A percentile compares a stretch with the other conserved stretches of the same genome.
Evolutionary conservation across 2,797 vertebrate genomes (phyloP).

Genomic region (Anableps anableps): DNA sequence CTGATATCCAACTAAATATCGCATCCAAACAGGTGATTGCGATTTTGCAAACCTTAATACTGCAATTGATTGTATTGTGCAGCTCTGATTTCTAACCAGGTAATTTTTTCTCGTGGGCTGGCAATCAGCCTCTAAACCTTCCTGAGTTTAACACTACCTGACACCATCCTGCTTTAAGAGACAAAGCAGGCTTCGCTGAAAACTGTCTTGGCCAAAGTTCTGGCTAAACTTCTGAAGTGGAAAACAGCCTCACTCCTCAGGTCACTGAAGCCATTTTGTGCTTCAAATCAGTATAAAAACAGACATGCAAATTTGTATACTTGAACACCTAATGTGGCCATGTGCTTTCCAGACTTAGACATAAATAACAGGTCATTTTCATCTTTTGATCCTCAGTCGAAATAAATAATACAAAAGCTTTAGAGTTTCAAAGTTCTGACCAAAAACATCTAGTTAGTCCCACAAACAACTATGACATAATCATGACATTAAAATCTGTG

Average conservation of each 20-base stretch:
- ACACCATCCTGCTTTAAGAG: neutral
- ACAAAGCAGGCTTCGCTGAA: neutral
- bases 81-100: neutral
- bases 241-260: neutral
- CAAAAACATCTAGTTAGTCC: neutral
- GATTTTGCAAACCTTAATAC: neutral
- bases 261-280: constrained; percentile 5
- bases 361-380: constrained; percentile 29
- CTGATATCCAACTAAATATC: neutral
- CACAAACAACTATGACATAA: neutral
- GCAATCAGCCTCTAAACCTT: neutral
- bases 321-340: constrained; percentile 1
- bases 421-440: neutral
- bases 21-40: neutral
- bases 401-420: constrained; percentile 13
- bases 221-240: neutral
- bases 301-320: constrained; percentile 17
- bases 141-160: neutral
- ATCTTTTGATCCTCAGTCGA: constrained; percentile 20
- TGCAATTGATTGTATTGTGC: neutral
- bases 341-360: constrained; percentile 8
- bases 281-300: constrained; percentile 14
- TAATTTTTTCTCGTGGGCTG: neutral
- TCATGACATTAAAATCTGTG: neutral
- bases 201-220: neutral